Base-by-base conservation (phyloP, 2,113 vertebrate genomes). In the Gymnocephalus cernua region DNA sequence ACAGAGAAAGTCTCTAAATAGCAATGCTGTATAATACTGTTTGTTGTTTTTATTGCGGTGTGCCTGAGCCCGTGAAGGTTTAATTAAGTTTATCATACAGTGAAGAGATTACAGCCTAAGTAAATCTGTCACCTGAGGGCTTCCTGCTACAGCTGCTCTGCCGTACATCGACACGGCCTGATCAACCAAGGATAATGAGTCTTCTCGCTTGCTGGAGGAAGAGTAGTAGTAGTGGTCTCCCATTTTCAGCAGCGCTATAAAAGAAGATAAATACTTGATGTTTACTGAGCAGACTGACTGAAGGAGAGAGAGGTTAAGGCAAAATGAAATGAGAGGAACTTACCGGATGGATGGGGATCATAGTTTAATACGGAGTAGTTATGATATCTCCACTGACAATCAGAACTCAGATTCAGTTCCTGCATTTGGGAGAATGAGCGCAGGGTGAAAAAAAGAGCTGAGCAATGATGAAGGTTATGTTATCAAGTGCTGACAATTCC, bases 321-420 rank as follows among this genome's bases (percentile, higher is more conserved):
- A 35, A 63, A 83, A 83, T 86, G 67, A 89, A 87, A 82, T 67
- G 80, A 83, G 68, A 69, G 57, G 56, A 73, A 94, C 97, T 79
- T 95, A 99, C 98, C 96, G 66, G 96, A 95, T 32, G 96, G 94
- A 47, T 96, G 95, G 16, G 97, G 95, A 86, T 93, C 93, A 79
- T 95, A 92, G 93, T 98, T 97, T 85, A 95, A 95, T 89, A 96
- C 94, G 54, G 98, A 98, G 86, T 96, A 94, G 94, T 97, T 98
- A 81, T 96, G 96, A 89, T 99, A 99, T 91, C 97, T 95, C 97
- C 96, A 96, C 78, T 95, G 94, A 93, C 97, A 99, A 62, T 95
- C 93, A 75, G 94, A 95, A 78, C 74, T 87, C 73, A 92, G 91
- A 81, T 94, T 90, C 84, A 97, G 84, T 14, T 97, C 95, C 97